These are phyloP conservation scores for Fundulus diaphanus DNA, from an alignment of 2,797 vertebrate genomes.

Conservation along the genomic window DNA sequence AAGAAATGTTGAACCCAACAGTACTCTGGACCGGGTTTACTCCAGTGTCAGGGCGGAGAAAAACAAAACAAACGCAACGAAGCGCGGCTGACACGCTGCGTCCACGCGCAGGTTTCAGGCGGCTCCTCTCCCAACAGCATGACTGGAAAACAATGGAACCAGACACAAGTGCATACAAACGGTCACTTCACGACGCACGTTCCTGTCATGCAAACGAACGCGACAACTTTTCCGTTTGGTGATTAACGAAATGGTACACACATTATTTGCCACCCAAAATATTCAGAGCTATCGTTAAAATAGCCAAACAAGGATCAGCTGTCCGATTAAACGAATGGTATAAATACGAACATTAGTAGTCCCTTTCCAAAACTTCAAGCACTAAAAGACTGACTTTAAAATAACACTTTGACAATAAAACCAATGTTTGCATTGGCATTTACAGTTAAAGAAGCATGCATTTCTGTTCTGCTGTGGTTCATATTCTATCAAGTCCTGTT, in stretches of 20 bases:
- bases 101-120: conserved; percentile 22
- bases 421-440: conserved; percentile 28
- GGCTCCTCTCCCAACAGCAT: conserved; percentile 45
- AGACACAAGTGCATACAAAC: conserved; percentile 63
- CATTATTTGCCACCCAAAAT: conserved; percentile 38
- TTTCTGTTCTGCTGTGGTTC: conserved; percentile 43
- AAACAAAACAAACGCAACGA: conserved; percentile 43
- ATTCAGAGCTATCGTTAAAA: conserved; percentile 66
- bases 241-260: conserved; percentile 35
- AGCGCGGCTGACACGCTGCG: conserved; percentile 19
- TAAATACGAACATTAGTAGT: conserved; percentile 64
- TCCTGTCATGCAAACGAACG: conserved; percentile 68
- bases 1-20: conserved; percentile 29
- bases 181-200: conserved; percentile 59
- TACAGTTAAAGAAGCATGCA: conserved; percentile 53
- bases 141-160: conserved; percentile 47
- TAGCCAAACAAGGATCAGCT: conserved; percentile 51
- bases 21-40: conserved; percentile 67
- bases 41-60: conserved; percentile 48
- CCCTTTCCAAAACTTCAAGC: conserved; percentile 70
- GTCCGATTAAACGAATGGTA: conserved; percentile 56
- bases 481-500: conserved; percentile 31
- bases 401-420: conserved; percentile 47
- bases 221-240: conserved; percentile 46
- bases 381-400: conserved; percentile 52